A percentile compares a stretch with the other conserved stretches of the same genome.
Evolutionary conservation across 2,888 invertebrate species (phyloP).

Genomic region (Lochmaea capreae): DNA sequence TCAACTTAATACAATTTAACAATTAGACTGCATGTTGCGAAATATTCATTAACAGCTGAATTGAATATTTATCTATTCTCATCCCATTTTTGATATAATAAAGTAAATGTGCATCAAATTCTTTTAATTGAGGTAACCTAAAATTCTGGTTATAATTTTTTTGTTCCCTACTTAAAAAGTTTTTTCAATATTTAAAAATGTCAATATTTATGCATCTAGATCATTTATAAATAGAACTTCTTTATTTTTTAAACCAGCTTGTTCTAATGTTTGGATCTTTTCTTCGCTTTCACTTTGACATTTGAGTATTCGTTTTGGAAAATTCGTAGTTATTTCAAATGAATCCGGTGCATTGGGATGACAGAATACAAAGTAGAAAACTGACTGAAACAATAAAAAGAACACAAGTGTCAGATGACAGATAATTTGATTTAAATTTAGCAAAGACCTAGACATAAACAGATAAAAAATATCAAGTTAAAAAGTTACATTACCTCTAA

Average conservation of each 20-base stretch:
- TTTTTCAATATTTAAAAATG: slow-evolving; percentile 36
- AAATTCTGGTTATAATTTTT: not conserved
- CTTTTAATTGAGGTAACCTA: slow-evolving; percentile 20
- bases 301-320: slow-evolving; percentile 86
- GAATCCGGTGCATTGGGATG: slow-evolving; percentile 92
- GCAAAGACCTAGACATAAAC: too few relatives aligned
- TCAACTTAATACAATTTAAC: slow-evolving; percentile 10
- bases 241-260: slow-evolving; percentile 87
- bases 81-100: slow-evolving; percentile 6
- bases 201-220: slow-evolving; percentile 77
- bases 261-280: slow-evolving; percentile 71
- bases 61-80: not conserved
- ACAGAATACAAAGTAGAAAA: slow-evolving; percentile 96
- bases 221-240: slow-evolving; percentile 96
- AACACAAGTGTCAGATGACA: not conserved
- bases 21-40: not conserved
- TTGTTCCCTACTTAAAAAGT: not conserved
- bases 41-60: not conserved
- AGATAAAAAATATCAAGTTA: too few relatives aligned
- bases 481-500: slow-evolving; percentile 73
- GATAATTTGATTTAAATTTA: not conserved
- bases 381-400: slow-evolving; percentile 74
- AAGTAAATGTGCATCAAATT: slow-evolving; percentile 14
- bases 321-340: slow-evolving; percentile 96
- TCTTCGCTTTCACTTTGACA: slow-evolving; percentile 68